Base-by-base conservation (phyloP, 2,888 invertebrate genomes). In the Dryadula phaetusa region DNA sequence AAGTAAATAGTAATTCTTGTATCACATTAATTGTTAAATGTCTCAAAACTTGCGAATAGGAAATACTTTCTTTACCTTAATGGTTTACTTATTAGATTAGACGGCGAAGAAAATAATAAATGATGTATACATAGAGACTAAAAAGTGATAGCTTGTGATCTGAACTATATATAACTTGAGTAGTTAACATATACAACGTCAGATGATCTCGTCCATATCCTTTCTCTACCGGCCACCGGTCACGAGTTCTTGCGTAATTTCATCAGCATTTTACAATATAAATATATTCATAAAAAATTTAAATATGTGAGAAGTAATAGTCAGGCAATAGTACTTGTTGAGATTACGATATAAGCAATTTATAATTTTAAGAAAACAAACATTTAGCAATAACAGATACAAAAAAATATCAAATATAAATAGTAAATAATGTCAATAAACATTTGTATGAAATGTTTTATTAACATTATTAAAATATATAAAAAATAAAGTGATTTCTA, bases 171-270 rank as follows among this genome's bases (percentile, higher is more conserved):
- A 28, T 10, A 52, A 52, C 16, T 10, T 16, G 18, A 47, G 28
- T 49, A 14, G 14, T 25, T 52, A 56, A 40, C 22, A 40, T 40
- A 40, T 46, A 40, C 14, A n/a, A 16, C 10, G 32, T 58, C 42
- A 52, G 52, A 69, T 44, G 54, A 67, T 62, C 58, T 49, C 63
- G 60, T 53, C 54, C 60, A 37, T 34, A 52, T 63, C 73, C 72
- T 66, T 69, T 69, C 63, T 68, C 67, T 42, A 40, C 65, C 62
- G 63, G 60, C 34, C 64, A 65, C 67, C 62, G 56, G 64, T 75
- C 74, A 73, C 73, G 73, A 74, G 73, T 54, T 14, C 72, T 79
- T 74, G 66, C 71, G 75, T 67, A 75, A 78, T 20, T 58, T 49
- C 12, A 64, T 58, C 37, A 49, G 20, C 58, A 58, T 58, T 49